These are phyloP conservation scores for Acleris emargana DNA, from an alignment of 2,888 invertebrate species.

Conservation along the genomic window DNA sequence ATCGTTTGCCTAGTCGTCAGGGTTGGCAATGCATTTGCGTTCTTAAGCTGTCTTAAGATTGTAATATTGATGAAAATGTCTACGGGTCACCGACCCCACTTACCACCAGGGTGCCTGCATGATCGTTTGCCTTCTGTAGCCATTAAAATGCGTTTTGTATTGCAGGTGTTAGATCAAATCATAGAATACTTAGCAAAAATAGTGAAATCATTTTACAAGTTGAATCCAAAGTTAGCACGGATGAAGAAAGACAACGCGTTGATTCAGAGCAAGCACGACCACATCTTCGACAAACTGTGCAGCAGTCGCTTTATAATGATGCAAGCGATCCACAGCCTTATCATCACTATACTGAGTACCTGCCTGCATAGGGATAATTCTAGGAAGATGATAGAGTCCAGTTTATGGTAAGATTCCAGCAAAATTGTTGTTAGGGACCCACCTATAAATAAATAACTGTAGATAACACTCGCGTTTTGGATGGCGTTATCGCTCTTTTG, in stretches of 20 bases:
- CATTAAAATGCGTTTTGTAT: conserved; percentile 37
- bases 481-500: no score
- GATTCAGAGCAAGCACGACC: conserved; percentile 74
- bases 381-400: conserved; percentile 81
- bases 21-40: no score
- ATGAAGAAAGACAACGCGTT: conserved; percentile 72
- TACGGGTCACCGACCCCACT: no score
- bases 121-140: no score
- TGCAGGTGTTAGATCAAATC: conserved; percentile 84
- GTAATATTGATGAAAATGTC: no score
- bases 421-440: background rate
- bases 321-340: conserved; percentile 81
- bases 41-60: no score
- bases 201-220: conserved; percentile 79
- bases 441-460: background rate
- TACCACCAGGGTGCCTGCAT: no score
- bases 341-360: conserved; percentile 77
- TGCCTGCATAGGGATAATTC: conserved; percentile 84
- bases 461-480: no score
- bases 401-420: conserved; percentile 73
- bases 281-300: conserved; percentile 81
- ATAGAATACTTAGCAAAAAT: conserved; percentile 79
- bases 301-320: conserved; percentile 81
- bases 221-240: conserved; percentile 77
- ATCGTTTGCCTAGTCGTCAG: no score